Conservation (phyloP, 2,888 invertebrate species). For the Carcina quercana region DNA sequence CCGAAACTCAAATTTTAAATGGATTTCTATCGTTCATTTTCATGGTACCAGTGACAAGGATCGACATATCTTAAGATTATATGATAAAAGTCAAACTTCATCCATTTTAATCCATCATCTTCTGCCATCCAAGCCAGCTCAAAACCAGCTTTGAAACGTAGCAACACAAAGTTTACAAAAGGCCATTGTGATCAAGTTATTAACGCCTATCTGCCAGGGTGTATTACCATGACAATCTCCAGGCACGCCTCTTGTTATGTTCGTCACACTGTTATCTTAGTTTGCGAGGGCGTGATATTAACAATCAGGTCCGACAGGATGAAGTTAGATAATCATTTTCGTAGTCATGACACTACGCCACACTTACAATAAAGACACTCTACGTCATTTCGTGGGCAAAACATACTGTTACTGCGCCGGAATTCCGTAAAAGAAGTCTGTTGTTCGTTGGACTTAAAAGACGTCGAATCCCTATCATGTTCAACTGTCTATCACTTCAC, state of each 20-base stretch:
- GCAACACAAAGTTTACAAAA: neutral
- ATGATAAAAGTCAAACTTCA: no score
- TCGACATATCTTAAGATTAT: no score
- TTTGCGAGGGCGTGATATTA: slow-evolving; percentile 13
- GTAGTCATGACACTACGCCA: neutral
- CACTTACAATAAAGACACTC: neutral
- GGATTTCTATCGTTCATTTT: no score
- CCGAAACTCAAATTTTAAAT: no score
- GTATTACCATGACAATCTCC: slow-evolving; percentile 10
- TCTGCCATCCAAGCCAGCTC: neutral
- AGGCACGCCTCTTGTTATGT: slow-evolving; percentile 11
- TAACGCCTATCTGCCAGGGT: slow-evolving; percentile 9
- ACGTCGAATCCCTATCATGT: no score
- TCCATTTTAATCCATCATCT: no score
- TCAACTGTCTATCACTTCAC: no score
- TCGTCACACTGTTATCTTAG: slow-evolving; percentile 7
- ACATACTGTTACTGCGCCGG: no score
- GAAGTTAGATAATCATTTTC: slow-evolving; percentile 6
- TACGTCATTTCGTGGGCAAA: neutral
- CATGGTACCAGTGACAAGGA: no score
- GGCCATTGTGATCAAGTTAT: slow-evolving; percentile 7
- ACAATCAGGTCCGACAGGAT: slow-evolving; percentile 9
- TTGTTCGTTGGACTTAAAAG: no score
- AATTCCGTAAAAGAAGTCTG: no score
- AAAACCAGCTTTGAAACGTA: neutral